Base-by-base conservation (phyloP, 1,140 invertebrate species). In the Holotrichia oblita region DNA sequence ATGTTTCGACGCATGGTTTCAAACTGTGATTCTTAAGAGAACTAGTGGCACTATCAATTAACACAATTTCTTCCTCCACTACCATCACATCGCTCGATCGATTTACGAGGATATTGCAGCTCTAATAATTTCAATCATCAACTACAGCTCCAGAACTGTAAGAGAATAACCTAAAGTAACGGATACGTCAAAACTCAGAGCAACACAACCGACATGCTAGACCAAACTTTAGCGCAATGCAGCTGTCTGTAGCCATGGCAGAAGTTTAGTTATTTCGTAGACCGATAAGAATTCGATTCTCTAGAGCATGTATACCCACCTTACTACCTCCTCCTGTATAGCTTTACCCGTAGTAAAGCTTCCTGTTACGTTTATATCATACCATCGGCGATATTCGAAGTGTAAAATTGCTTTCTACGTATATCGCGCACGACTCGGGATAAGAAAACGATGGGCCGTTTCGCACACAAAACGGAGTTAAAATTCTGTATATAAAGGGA, bases 221-320 rank as follows among this genome's bases (percentile, higher is more conserved):
- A 55, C 48, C 14, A 10, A 55, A 34, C 61, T 69, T 34, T 69
- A 69, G 61, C 61, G 61, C 61, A 69, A 69, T 69, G 61, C 61
- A 69, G 61, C 61, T 69, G 61, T 69, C 61, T 69, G 22, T 69
- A 69, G 61, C 27, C 61, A 27, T 27, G 22, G 61, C 48, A 69
- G 61, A 69, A 69, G 22, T 69, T 69, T 69, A 69, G 61, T 69
- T 69, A 69, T 69, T 69, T 69, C 61, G 27, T 69, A 69, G 17
- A 22, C 61, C 22, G 61, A 69, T 69, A 69, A 69, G 61, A 69
- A 69, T 69, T 69, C 61, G 61, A 69, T 48, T 48, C 44, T 48
- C 44, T 34, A 34, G 27, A 34, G 27, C 27, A 34, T 34, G 44
- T 17, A 48, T 14, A 48, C 10, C 20, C 61, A 9, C 22, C 61